Evolutionary conservation across 2,797 vertebrate species (phyloP), one percentile per base, ranked within the genome.

Genomic region (Graptemys geographica): DNA sequence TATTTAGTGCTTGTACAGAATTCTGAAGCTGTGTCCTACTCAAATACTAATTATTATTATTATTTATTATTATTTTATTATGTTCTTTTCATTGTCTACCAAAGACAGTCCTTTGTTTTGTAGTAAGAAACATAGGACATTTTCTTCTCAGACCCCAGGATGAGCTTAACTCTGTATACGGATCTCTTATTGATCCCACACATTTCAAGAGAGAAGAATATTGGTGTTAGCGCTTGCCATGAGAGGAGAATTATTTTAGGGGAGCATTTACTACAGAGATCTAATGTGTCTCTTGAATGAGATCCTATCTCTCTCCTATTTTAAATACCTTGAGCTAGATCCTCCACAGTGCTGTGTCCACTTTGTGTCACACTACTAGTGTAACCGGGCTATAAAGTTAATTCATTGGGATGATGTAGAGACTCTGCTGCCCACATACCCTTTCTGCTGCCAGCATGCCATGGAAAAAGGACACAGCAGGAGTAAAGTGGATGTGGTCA

Each of bases 1-100:
- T 79, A n/a, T 94, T 87, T 90, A 7, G 11, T 93, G 41, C 91
- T 97, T 95, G 15, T 79, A 76, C 53, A n/a, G 93, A 69, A 52
- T 90, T 84, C 87, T 83, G 56, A 21, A 91, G 9, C 3, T 83
- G 83, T 86, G 52, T 90, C 85, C 49, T 33, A n/a, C 56, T 91
- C 88, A 44, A 1, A 5, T 33, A 52, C 69, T 25, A 9, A 31
- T 92, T 90, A 95, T 95, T 88, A 91, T 88, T 1, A n/a, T 94
- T 53, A 90, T 65, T 62, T 53, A 90, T 65, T 62, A 62, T 33
- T 62, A 33, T 9, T n/a, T 94, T 95, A 55, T 44, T 89, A 87
- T 94, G 88, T 76, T 94, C 81, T 56, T 89, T 81, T 81, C 0
- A 5, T 13, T 81, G 11, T 74, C 83, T 89, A 18, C 41, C 81